phyloP scores from a whole-genome alignment of 2,797 vertebrate species.

The Lepilemur ruficaudatus region DNA sequence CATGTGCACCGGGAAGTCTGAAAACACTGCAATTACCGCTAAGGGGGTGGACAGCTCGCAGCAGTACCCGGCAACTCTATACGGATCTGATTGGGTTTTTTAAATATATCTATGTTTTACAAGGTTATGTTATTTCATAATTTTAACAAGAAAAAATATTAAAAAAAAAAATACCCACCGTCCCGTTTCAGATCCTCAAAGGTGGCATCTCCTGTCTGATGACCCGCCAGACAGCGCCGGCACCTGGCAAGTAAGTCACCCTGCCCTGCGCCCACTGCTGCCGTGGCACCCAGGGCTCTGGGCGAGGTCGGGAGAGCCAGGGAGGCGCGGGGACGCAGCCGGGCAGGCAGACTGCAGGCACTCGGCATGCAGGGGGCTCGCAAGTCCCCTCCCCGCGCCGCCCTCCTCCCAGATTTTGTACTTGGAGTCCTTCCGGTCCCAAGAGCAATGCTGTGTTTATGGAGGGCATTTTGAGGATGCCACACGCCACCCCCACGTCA shows the following conservation, averaged over 20 bases:
- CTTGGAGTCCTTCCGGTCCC: too few species aligned
- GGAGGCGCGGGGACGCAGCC: too few species aligned
- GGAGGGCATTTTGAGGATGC: neutral
- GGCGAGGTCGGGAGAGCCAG: neutral
- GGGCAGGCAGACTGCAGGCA: neutral
- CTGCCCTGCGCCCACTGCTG: too few species aligned
- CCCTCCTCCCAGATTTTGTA: neutral
- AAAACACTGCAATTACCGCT: neutral
- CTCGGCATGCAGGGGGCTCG: neutral
- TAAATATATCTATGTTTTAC: neutral
- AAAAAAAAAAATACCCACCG: neutral
- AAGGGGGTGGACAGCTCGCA: neutral
- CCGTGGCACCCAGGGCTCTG: rapidly evolving
- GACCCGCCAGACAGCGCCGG: neutral
- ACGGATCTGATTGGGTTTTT: neutral
- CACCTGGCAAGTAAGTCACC: neutral
- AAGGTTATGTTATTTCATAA: neutral
- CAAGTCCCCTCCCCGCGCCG: neutral
- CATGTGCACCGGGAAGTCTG: neutral
- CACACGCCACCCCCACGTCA: rapidly evolving
- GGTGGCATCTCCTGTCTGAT: neutral
- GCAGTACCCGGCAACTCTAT: neutral
- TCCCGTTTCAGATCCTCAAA: neutral
- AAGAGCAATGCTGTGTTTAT: neutral
- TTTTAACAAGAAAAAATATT: neutral